Evolutionary conservation across 92 coral and sea anemone species (phyloP), one percentile per base, ranked within the genome.

Genomic region (Ricordea florida): DNA sequence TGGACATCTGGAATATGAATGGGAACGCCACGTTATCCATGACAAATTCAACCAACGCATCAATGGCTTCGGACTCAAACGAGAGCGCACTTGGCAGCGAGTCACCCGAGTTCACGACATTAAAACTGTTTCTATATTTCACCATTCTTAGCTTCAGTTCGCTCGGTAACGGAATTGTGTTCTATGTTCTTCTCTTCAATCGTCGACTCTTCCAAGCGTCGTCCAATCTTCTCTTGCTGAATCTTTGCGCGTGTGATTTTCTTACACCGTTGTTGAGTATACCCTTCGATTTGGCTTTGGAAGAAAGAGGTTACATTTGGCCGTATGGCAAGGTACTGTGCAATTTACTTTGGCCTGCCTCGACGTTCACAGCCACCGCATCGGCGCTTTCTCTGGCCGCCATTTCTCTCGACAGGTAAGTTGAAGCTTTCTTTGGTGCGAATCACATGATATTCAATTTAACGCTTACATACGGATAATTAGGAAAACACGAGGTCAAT

Each of bases 341-440:
- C 60, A 80, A 66, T 30, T 18, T 73, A 1, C 37, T 93, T 8
- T 93, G 96, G 96, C 98, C 98, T 25, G 83, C 91, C 1, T 73
- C 97, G 0, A 93, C 98, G 3, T 47, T 90, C 57, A 87, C 96
- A 4, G 70, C 97, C n/a, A 93, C 93, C 0, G 72, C 87, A 16
- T 93, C 98, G 8, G 90, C 98, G 1, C 66, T 93, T 7, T 90
- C 97, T 0, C 78, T 93, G 9, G 97, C 96, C 6, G 88, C 79
- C 10, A 93, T 93, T 22, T 88, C 98, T 3, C 47, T 93, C 20
- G 98, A 93, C 62, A 78, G 98, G 46, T 87, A 77, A 55, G 77
- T 38, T n/a, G n/a, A n/a, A n/a, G n/a, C n/a, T n/a, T n/a, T n/a
- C n/a, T n/a, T n/a, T n/a, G n/a, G n/a, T n/a, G n/a, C n/a, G n/a